A percentile compares a stretch with the other conserved stretches of the same genome.
These are phyloP conservation scores for Thunnus albacares DNA, from an alignment of 2,797 vertebrate species.

Conservation along the genomic window DNA sequence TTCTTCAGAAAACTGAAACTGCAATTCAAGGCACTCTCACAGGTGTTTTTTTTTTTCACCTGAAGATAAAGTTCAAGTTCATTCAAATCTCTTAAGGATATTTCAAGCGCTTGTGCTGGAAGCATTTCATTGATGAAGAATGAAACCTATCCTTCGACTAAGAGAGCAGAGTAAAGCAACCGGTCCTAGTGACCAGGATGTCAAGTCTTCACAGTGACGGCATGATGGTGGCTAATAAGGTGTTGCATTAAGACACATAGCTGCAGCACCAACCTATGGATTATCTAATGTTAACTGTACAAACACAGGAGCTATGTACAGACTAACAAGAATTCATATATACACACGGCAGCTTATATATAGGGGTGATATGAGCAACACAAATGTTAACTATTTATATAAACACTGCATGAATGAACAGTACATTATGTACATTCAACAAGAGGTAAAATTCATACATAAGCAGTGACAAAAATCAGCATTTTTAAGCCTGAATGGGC, in stretches of 20 bases:
- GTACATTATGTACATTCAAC: constrained; percentile 65
- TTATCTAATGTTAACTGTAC: constrained; percentile 76
- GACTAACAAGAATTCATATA: constrained; percentile 58
- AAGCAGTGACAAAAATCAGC: constrained; percentile 57
- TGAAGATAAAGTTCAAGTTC: constrained; percentile 83
- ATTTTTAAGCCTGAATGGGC: constrained; percentile 47
- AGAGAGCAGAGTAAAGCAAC: constrained; percentile 69
- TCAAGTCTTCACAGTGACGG: constrained; percentile 88
- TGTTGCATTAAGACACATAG: constrained; percentile 74
- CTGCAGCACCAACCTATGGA: constrained; percentile 72
- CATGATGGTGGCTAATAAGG: constrained; percentile 72
- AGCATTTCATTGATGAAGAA: constrained; percentile 70
- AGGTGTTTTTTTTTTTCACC: constrained; percentile 72
- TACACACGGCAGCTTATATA: constrained; percentile 67
- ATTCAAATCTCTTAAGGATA: constrained; percentile 73
- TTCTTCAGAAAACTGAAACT: constrained; percentile 86
- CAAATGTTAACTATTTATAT: constrained; percentile 62
- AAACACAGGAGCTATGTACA: constrained; percentile 82
- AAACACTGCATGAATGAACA: constrained; percentile 61
- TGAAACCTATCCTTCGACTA: constrained; percentile 65
- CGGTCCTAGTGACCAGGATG: constrained; percentile 72
- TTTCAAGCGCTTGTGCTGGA: constrained; percentile 77
- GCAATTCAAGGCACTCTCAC: constrained; percentile 86
- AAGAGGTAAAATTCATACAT: constrained; percentile 55
- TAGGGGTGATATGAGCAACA: constrained; percentile 61